Evolutionary conservation across 1,140 invertebrate species (phyloP).

Genomic region (Neodiprion fabricii): DNA sequence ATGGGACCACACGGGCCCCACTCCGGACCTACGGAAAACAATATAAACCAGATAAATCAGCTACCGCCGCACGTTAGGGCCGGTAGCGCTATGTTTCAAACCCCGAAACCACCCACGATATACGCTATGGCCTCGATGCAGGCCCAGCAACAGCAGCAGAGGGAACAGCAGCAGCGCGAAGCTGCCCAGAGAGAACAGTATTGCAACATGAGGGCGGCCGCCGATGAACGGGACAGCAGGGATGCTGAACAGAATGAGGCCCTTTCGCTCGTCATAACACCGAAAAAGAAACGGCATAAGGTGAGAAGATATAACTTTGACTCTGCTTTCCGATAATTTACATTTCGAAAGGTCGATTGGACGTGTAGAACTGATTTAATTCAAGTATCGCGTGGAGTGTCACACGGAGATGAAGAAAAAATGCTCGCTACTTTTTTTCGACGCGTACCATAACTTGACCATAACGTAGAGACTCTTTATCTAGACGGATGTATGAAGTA

Average conservation of each 20-base stretch:
- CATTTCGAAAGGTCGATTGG: background rate
- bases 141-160: constrained; percentile 69
- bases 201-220: constrained; percentile 60
- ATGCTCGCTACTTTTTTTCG: too few species aligned
- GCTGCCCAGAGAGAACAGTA: constrained; percentile 71
- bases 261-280: constrained; percentile 89
- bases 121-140: constrained; percentile 62
- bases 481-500: too few species aligned
- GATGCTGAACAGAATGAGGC: constrained; percentile 92
- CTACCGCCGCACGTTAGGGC: constrained; percentile 72
- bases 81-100: constrained; percentile 78
- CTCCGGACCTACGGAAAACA: constrained; percentile 62
- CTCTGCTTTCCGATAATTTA: background rate
- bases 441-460: too few species aligned
- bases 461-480: too few species aligned
- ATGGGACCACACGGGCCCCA: constrained; percentile 51
- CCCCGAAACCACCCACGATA: constrained; percentile 74
- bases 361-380: too few species aligned
- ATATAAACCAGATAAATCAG: constrained; percentile 69
- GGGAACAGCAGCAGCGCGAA: constrained; percentile 59
- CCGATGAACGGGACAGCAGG: constrained; percentile 67
- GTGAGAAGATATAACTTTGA: constrained; percentile 44
- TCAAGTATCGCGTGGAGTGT: too few species aligned
- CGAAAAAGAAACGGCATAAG: constrained; percentile 96
- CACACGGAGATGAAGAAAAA: too few species aligned